Base-by-base conservation (phyloP, 2,888 invertebrate species). In the Cephus nigrinus region DNA sequence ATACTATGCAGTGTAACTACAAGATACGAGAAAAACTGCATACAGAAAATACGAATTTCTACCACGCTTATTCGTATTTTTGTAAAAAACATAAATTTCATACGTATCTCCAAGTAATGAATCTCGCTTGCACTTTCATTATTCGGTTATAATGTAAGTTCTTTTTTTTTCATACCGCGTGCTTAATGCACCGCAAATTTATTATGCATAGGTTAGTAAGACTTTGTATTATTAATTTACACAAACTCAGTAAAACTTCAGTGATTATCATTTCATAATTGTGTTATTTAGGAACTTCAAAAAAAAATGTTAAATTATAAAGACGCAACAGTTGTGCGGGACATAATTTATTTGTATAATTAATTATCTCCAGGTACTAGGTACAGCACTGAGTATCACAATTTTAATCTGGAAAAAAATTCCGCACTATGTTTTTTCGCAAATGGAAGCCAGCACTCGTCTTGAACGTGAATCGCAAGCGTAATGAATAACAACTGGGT, bases 141-240 rank as follows among this genome's bases (percentile, higher is more conserved):
- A 79, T 80, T 78, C 79, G 80, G 73, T 69, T 78, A 72, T 74
- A 79, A 40, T 78, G 77, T 76, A 68, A 31, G 74, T 76, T 79
- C 77, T 78, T 78, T 75, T 78, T 78, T 75, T 76, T 77, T 77
- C 55, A 76, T 74, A 34, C 68, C 23, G 32, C 71, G 23, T n/a
- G 40, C 40, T 40, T 40, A 40, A 15, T 40, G 40, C 40, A 15
- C 40, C 15, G 40, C 15, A 68, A 35, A 73, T 72, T 82, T 80
- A 83, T 81, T 82, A 78, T 80, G 76, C 79, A 80, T 79, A 72
- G 79, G 75, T 80, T 75, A 76, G 75, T 78, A 75, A 76, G 78
- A 80, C 76, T 76, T 76, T 79, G 69, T 36, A 34, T 12, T 69
- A 69, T 35, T 69, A 77, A 80, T 75, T 81, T 80, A 81, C 75